phyloP scores from a whole-genome alignment of 2,888 invertebrate species.

The Alitta virens region DNA sequence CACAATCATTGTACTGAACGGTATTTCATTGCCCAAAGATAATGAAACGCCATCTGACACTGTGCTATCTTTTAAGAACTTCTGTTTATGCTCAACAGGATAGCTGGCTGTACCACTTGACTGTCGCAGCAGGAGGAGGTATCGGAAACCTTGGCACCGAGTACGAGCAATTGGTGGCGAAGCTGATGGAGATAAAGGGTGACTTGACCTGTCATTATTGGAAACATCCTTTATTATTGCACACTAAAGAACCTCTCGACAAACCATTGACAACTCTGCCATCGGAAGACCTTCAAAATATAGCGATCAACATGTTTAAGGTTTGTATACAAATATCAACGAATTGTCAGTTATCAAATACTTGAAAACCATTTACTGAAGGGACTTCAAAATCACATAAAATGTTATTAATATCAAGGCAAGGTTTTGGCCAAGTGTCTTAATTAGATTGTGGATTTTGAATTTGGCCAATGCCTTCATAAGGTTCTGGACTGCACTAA shows the following conservation, averaged over 20 bases:
- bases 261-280: conserved; percentile 88
- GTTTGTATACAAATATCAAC: conserved; percentile 60
- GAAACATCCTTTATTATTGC: conserved; percentile 87
- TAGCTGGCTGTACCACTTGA: conserved; percentile 68
- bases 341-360: too few species aligned
- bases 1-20: too few species aligned
- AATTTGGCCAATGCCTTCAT: too few species aligned
- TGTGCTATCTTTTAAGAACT: background rate
- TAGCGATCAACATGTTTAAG: conserved; percentile 91
- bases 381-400: too few species aligned
- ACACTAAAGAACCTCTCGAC: conserved; percentile 86
- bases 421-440: too few species aligned
- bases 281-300: conserved; percentile 82
- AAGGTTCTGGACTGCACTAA: too few species aligned
- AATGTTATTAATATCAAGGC: too few species aligned
- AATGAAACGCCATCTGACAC: too few species aligned
- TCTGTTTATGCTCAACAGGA: conserved; percentile 58
- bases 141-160: conserved; percentile 92
- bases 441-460: too few species aligned
- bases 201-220: conserved; percentile 80
- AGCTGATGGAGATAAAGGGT: conserved; percentile 93
- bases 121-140: conserved; percentile 80
- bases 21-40: too few species aligned
- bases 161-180: conserved; percentile 87
- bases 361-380: too few species aligned